Percentiles rank a stretch among this genome's conserved stretches.
phyloP scores from a whole-genome alignment of 2,113 vertebrate genomes.

The Numida meleagris region DNA sequence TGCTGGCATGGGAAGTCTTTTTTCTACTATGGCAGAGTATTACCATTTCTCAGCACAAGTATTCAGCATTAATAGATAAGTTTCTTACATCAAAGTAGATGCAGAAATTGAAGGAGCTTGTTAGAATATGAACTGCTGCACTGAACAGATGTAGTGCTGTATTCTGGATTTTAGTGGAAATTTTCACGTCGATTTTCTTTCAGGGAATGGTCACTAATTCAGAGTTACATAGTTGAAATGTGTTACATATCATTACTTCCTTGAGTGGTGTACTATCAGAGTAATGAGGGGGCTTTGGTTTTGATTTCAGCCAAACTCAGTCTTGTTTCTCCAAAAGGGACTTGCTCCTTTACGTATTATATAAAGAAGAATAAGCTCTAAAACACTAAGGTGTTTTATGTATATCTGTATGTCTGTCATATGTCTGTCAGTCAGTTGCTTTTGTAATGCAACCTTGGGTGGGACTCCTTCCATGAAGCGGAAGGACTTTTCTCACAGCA shows the following conservation, averaged over 20 bases:
- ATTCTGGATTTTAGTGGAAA: background rate
- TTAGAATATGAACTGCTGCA: constrained; percentile 12
- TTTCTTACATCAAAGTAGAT: constrained; percentile 42
- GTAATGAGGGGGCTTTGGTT: constrained; percentile 32
- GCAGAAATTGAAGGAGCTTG: background rate
- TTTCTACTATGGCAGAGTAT: constrained; percentile 19
- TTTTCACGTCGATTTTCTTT: constrained; percentile 40
- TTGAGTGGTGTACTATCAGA: background rate
- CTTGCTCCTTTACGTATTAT: background rate
- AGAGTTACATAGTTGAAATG: background rate
- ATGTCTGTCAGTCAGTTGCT: background rate
- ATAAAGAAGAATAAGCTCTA: background rate
- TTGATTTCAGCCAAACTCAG: background rate
- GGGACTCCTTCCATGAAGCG: background rate
- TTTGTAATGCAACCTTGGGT: background rate
- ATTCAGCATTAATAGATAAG: constrained; percentile 49
- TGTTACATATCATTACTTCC: constrained; percentile 37
- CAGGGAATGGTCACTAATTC: background rate
- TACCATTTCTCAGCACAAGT: constrained; percentile 36
- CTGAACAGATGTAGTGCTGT: background rate
- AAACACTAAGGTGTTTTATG: background rate
- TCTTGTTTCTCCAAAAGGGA: background rate
- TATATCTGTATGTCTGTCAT: background rate
- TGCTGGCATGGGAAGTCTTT: constrained; percentile 13
- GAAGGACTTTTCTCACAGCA: background rate